Conservation (phyloP, 2,888 invertebrate genomes). For the Drosophila helvetica region DNA sequence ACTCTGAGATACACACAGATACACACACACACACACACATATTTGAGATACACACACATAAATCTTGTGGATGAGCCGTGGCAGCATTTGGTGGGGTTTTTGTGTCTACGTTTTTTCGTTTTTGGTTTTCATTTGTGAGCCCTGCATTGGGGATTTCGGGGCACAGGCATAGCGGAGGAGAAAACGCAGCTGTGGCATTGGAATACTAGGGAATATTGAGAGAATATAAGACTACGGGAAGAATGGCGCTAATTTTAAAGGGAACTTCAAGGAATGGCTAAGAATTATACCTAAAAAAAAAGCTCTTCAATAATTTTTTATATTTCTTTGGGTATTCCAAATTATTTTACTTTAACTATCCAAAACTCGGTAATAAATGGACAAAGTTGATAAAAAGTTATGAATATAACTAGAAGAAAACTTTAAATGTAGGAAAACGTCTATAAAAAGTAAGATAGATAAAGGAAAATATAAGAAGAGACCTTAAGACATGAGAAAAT, state of each 20-base stretch:
- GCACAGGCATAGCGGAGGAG: conserved; percentile 10
- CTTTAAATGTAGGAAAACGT: background rate
- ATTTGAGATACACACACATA: conserved; percentile 81
- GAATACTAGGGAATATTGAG: background rate
- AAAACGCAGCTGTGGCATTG: background rate
- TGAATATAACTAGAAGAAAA: background rate
- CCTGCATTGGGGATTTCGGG: conserved; percentile 41
- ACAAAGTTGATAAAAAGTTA: background rate
- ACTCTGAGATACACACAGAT: conserved; percentile 52
- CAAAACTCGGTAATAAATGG: too few species aligned
- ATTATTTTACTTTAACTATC: too few species aligned
- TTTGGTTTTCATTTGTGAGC: conserved; percentile 15
- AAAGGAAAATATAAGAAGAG: too few species aligned
- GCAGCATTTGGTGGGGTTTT: conserved; percentile 52
- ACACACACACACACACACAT: conserved; percentile 49
- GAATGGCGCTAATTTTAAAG: too few species aligned
- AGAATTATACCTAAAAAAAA: background rate
- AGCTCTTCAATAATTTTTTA: background rate
- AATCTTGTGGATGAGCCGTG: conserved; percentile 73
- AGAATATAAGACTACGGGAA: background rate
- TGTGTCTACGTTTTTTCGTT: conserved; percentile 23
- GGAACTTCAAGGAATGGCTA: background rate
- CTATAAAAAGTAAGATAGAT: too few species aligned
- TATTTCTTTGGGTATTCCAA: too few species aligned
- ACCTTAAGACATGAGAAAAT: too few species aligned